Evolutionary conservation across 1,140 invertebrate genomes (phyloP), one percentile per base, ranked within the genome.

Genomic region (Drosophila parvula): DNA sequence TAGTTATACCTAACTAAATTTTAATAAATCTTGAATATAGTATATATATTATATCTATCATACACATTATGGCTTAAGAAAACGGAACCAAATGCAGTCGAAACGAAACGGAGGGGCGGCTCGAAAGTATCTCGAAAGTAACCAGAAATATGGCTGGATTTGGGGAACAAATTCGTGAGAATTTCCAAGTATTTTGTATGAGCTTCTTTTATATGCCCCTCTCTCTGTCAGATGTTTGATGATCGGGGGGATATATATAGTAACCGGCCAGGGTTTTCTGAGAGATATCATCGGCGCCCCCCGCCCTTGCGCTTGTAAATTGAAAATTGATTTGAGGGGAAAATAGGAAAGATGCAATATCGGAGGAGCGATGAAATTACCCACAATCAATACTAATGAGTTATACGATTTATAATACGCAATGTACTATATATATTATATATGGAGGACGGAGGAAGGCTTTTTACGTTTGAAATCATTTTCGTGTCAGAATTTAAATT

Each of bases 401-500:
- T 58, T 44, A 80, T 43, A 71, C 64, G 43, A 68, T 62, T 79
- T 63, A 69, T 44, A 40, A 68, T 53, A 67, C 57, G 47, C 73
- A 45, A 56, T 59, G 64, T 75, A 71, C 40, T 65, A 73, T 65
- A 67, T 41, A 64, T 67, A 22, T 22, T 41, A 64, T 67, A 22
- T 22, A 22, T 67, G 70, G 64, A 81, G 45, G 70, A 44, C 41
- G 48, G 41, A 71, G 50, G 58, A 57, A 63, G 38, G 84, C 85
- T 89, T 84, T 81, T 89, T 89, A 58, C 74, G 84, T 89, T 88
- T 69, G 51, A 84, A 61, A 63, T 65, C 61, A 68, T 79, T 89
- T 89, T 78, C 69, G 68, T 89, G 78, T 89, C 78, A 73, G 78
- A 89, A 89, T 89, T 89, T 89, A 90, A 81, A 89, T 89, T 89